Percentiles rank a stretch among this genome's conserved stretches.
Conservation (phyloP, 2,888 invertebrate species). For the Entomobrya multifasciata region DNA sequence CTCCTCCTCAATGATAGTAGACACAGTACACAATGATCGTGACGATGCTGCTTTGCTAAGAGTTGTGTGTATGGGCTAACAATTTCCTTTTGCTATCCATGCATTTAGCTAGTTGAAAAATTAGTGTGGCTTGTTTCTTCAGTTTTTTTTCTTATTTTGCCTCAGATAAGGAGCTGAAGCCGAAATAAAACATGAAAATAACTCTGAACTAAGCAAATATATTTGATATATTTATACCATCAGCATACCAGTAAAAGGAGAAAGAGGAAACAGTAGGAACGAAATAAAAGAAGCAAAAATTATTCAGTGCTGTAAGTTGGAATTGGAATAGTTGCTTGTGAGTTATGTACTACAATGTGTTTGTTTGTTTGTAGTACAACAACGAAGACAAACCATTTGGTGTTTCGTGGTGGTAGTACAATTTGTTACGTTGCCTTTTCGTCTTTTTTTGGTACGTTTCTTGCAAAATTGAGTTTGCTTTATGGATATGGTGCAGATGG, state of each 20-base stretch:
- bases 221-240: not conserved
- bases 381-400: conserved; percentile 39
- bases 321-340: not conserved
- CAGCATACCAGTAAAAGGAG: not conserved
- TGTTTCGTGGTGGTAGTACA: not conserved
- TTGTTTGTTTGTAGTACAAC: not conserved
- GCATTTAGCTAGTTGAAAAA: not conserved
- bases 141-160: not conserved
- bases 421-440: conserved; percentile 23
- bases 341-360: not conserved
- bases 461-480: conserved; percentile 8
- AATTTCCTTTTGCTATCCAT: not conserved
- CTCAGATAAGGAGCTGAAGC: not conserved
- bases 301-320: not conserved
- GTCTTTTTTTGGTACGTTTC: not conserved
- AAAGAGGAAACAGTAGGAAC: not conserved
- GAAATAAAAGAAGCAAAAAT: not conserved
- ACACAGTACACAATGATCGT: not conserved
- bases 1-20: conserved; percentile 16
- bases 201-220: conserved; percentile 7
- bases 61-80: not conserved
- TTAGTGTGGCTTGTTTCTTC: not conserved
- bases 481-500: not conserved
- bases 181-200: conserved; percentile 50
- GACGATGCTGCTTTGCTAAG: not conserved